Conservation (phyloP, 2,888 invertebrate genomes). For the Epiblema foenella region DNA sequence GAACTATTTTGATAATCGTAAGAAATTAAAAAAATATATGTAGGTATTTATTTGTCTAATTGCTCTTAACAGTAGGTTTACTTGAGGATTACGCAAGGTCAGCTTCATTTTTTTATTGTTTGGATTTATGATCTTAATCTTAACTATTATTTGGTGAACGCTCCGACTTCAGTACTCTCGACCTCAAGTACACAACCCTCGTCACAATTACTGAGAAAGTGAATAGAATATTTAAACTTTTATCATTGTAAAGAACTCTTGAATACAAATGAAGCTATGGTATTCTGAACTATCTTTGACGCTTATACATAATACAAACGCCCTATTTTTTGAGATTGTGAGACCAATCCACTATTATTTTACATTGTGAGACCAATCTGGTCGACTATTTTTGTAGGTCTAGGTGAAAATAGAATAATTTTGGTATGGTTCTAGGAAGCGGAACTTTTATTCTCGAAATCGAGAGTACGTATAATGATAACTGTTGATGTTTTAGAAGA, state of each 20-base stretch:
- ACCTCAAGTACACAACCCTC: not conserved
- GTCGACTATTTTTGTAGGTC: no score
- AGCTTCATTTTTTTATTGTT: not conserved
- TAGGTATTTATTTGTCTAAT: no score
- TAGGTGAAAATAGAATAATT: no score
- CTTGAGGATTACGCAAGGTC: not conserved
- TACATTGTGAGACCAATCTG: not conserved
- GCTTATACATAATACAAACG: slow-evolving; percentile 30
- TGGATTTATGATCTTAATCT: not conserved
- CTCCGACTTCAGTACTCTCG: not conserved
- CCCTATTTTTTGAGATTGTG: not conserved
- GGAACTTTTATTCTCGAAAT: no score
- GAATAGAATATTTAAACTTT: slow-evolving; percentile 25
- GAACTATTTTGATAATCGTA: no score
- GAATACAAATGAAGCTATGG: slow-evolving; percentile 25
- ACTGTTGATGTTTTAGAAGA: no score
- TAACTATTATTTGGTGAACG: not conserved
- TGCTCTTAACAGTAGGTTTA: not conserved
- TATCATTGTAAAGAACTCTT: slow-evolving; percentile 26
- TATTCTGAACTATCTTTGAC: slow-evolving; percentile 20
- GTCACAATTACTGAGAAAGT: slow-evolving; percentile 6
- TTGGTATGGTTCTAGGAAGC: no score
- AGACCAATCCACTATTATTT: not conserved
- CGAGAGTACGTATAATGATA: no score
- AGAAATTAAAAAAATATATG: no score